These are phyloP conservation scores for Lasius platythorax DNA, from an alignment of 2,888 invertebrate species.

Conservation along the genomic window DNA sequence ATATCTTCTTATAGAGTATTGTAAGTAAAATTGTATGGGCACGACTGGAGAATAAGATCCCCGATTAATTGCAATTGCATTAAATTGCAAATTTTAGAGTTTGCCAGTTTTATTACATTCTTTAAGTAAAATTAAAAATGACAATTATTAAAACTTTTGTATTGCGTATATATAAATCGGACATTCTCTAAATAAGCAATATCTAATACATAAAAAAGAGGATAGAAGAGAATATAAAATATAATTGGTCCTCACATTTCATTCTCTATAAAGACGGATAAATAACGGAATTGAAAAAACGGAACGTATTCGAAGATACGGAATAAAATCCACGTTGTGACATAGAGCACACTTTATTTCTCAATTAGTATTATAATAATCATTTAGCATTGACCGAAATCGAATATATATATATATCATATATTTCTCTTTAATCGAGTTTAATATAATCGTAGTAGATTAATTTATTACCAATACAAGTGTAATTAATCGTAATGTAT, in stretches of 20 bases:
- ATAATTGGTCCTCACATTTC: neutral
- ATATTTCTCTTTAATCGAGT: slow-evolving; percentile 81
- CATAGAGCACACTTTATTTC: slow-evolving; percentile 86
- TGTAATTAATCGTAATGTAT: slow-evolving; percentile 85
- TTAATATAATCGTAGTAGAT: slow-evolving; percentile 84
- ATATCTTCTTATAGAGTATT: neutral
- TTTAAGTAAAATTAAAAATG: too few relatives aligned
- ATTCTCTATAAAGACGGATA: neutral
- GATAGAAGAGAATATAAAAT: neutral
- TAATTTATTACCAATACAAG: slow-evolving; percentile 84
- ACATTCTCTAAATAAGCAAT: neutral
- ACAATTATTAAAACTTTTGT: neutral
- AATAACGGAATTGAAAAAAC: too few relatives aligned
- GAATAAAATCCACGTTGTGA: slow-evolving; percentile 69
- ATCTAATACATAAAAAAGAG: neutral
- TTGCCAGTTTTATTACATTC: neutral
- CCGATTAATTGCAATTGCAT: neutral
- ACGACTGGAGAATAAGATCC: neutral
- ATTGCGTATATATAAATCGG: neutral
- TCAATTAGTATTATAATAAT: slow-evolving; percentile 84
- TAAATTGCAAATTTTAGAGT: neutral
- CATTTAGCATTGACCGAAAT: slow-evolving; percentile 85
- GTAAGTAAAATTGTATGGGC: neutral
- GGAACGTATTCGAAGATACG: neutral
- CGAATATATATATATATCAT: slow-evolving; percentile 77